A percentile compares a stretch with the other conserved stretches of the same genome.
phyloP scores from a whole-genome alignment of 2,888 invertebrate genomes.

The Auanema sp. region DNA sequence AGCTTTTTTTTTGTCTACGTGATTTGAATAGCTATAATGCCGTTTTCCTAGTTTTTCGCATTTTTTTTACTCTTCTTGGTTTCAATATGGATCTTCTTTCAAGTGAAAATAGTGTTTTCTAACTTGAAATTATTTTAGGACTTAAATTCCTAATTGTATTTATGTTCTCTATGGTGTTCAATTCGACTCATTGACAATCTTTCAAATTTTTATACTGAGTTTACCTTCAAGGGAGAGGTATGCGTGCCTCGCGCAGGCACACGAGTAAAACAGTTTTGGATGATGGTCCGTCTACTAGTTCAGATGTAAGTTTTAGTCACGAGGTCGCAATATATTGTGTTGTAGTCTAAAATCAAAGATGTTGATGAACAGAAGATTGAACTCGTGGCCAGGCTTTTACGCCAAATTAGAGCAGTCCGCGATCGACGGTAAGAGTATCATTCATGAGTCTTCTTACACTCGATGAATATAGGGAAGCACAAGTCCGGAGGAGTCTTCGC shows the following conservation, averaged over 20 bases:
- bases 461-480: neutral
- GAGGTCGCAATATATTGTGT: too few relatives aligned
- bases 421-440: constrained; percentile 13
- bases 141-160: constrained; percentile 2
- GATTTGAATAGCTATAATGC: too few relatives aligned
- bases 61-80: neutral
- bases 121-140: neutral
- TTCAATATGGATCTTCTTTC: neutral
- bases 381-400: constrained; percentile 9
- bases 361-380: constrained; percentile 21
- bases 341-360: neutral
- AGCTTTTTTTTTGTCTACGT: too few relatives aligned
- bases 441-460: constrained; percentile 1
- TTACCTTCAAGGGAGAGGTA: neutral
- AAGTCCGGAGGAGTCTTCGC: neutral
- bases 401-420: constrained; percentile 9
- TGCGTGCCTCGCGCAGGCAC: constrained; percentile 6
- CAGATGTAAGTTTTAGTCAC: constrained; percentile 3
- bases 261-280: neutral
- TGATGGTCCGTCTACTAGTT: neutral
- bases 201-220: constrained; percentile 3
- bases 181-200: constrained; percentile 1
- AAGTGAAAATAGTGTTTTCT: neutral
- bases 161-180: neutral
- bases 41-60: too few relatives aligned